A percentile compares a stretch with the other conserved stretches of the same genome.
These are phyloP conservation scores for Serinus canaria DNA, from an alignment of 2,113 vertebrate genomes.

Conservation along the genomic window DNA sequence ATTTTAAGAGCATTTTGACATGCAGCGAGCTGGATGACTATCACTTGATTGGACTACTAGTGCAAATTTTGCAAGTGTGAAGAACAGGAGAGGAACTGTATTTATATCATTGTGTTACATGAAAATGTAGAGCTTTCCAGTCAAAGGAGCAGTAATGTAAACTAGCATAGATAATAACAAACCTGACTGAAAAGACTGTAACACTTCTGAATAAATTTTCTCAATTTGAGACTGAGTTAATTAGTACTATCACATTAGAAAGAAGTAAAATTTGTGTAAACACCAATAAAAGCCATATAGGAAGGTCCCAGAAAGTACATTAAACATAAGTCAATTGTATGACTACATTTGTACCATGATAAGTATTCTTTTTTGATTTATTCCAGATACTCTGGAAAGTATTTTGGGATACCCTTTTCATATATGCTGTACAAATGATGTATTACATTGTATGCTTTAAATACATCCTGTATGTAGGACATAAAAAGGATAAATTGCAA, in stretches of 20 bases:
- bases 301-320: background rate
- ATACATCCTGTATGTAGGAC: constrained; percentile 5
- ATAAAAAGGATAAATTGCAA: constrained; percentile 9
- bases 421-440: constrained; percentile 17
- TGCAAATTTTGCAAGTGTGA: background rate
- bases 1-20: background rate
- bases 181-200: background rate
- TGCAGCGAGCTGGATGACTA: background rate
- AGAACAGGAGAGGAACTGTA: background rate
- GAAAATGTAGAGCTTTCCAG: background rate
- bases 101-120: background rate
- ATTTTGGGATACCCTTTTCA: constrained; percentile 56
- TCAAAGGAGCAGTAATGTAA: background rate
- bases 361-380: constrained; percentile 34
- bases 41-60: background rate
- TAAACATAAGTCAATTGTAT: constrained; percentile 47
- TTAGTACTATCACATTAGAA: background rate
- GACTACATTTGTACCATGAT: constrained; percentile 13
- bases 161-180: background rate
- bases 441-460: constrained; percentile 27
- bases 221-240: background rate
- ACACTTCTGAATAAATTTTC: background rate
- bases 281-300: background rate
- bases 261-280: background rate
- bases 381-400: constrained; percentile 24